Base-by-base conservation (phyloP, 2,797 vertebrate genomes). In the Anas bahamensis region DNA sequence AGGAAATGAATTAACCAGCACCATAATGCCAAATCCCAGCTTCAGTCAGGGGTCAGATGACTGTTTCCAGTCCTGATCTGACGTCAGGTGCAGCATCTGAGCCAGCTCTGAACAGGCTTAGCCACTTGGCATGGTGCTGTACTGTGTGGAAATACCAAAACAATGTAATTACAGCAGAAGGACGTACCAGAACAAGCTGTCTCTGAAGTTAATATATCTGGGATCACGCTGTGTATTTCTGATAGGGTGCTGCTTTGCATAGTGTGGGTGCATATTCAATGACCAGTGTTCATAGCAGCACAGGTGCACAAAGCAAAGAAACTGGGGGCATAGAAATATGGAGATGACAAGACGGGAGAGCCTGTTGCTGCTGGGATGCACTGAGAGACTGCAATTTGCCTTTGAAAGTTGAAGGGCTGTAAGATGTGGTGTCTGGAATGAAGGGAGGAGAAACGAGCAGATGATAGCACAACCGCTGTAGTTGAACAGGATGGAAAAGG, bases 131-230 rank as follows among this genome's bases (percentile, higher is more conserved):
- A 75, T 18, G 65, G 56, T 3, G 17, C 33, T 68, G 61, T 39
- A 74, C 88, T 86, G 68, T 79, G 64, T 84, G 77, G 76, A 95
- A 94, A 94, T 79, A 95, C 56, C 68, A 93, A 83, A 91, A 88
- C 83, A 94, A 70, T 56, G 83, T 82, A 83, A 88, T 69, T 82
- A 75, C 60, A 91, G 77, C 94, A 95, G 92, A 95, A 96, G 90
- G 88, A 76, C 2, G 24, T 92, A 92, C 75, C 78, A 84, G 94
- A 95, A 94, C 94, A 90, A 61, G 79, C 90, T 93, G 94, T 95
- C 81, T 95, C 68, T 57, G 73, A 80, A 84, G 78, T 82, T 16
- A 79, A 78, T 26, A 17, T 88, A 68, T 84, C 88, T 88, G 56
- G 81, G 90, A 88, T 88, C 75, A 22, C 0, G 2, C 39, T 90